Evolutionary conservation across 2,888 invertebrate species (phyloP).

Genomic region (Drosophila yooni): DNA sequence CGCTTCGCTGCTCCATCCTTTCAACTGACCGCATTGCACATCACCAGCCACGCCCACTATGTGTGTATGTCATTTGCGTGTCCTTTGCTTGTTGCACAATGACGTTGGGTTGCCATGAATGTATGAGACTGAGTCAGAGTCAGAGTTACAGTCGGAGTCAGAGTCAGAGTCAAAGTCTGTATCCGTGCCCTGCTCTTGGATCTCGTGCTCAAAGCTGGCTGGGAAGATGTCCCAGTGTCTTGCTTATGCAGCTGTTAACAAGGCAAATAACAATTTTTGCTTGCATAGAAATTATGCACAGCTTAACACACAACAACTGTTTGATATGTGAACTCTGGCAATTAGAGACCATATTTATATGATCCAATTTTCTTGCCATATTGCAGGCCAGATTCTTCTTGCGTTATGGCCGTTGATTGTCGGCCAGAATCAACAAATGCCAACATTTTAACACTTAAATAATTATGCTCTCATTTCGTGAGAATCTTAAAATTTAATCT

Average conservation of each 20-base stretch:
- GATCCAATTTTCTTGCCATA: constrained; percentile 33
- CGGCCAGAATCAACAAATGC: neutral
- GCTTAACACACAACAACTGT: constrained; percentile 44
- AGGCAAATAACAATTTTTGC: constrained; percentile 57
- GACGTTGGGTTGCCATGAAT: constrained; percentile 57
- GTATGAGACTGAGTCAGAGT: constrained; percentile 23
- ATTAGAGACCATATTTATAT: constrained; percentile 26
- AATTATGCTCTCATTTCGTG: neutral
- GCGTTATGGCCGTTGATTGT: neutral
- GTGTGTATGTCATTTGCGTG: constrained; percentile 23
- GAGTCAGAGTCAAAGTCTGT: neutral
- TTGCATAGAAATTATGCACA: constrained; percentile 52
- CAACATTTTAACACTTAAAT: neutral
- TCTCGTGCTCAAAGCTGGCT: constrained; percentile 1
- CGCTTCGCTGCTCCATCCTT: constrained; percentile 16
- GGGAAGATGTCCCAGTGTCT: constrained; percentile 9
- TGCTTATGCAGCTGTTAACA: constrained; percentile 62
- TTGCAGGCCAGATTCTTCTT: neutral
- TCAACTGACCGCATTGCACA: constrained; percentile 21
- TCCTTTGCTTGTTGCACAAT: constrained; percentile 59
- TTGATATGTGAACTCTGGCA: constrained; percentile 18
- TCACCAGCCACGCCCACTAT: neutral
- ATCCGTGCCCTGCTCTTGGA: constrained; percentile 8
- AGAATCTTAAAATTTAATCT: neutral
- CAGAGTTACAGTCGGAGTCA: neutral